These are phyloP conservation scores for Brachionus calyciflorus DNA, from an alignment of 1,140 invertebrate genomes.

Conservation along the genomic window DNA sequence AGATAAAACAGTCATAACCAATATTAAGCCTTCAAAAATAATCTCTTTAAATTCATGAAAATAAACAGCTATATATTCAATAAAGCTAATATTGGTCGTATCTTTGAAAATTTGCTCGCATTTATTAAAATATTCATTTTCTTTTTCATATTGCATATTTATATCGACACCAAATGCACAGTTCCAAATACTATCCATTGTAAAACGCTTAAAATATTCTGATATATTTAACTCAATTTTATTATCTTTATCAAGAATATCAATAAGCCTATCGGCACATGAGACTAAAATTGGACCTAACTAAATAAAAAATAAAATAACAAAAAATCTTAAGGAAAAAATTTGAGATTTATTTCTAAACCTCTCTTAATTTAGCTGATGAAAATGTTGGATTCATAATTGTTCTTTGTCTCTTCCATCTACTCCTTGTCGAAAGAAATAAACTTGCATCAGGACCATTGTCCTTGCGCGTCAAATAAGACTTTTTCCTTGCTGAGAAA, in stretches of 20 bases:
- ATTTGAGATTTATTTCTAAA: too few species aligned
- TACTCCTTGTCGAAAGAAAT: too few species aligned
- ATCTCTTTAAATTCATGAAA: neutral
- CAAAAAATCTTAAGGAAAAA: constrained; percentile 51
- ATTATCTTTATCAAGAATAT: too few species aligned
- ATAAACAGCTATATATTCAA: neutral
- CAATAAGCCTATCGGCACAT: too few species aligned
- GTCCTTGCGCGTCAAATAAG: too few species aligned
- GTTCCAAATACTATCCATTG: too few species aligned
- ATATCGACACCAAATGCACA: too few species aligned
- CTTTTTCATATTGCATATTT: too few species aligned
- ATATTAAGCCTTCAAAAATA: neutral
- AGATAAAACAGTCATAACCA: neutral
- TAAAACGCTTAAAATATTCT: too few species aligned
- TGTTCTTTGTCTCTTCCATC: constrained; percentile 64
- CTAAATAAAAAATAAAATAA: constrained; percentile 52
- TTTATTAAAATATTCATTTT: constrained; percentile 30
- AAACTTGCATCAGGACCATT: too few species aligned
- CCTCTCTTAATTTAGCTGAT: constrained; percentile 64
- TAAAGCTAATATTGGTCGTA: neutral
- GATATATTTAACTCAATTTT: too few species aligned
- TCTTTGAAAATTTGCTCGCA: constrained; percentile 1
- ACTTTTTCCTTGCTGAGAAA: too few species aligned
- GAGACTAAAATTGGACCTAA: constrained; percentile 52
- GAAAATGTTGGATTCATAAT: constrained; percentile 67